Percentiles rank a stretch among this genome's conserved stretches.
These are phyloP conservation scores for Hypotaenidia okinawae DNA, from an alignment of 2,797 vertebrate species.

Conservation along the genomic window DNA sequence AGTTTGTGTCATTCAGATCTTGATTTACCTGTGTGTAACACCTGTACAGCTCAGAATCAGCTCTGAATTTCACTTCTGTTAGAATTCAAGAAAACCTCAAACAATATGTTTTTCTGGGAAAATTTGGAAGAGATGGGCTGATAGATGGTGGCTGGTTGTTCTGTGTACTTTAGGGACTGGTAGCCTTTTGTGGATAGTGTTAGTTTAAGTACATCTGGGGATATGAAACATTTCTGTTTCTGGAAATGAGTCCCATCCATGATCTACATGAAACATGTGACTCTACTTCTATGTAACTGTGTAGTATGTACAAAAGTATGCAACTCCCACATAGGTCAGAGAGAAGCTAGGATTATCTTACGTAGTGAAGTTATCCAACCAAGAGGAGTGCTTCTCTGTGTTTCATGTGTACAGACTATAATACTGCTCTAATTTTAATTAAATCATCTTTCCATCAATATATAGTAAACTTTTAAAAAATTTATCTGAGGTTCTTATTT, in stretches of 20 bases:
- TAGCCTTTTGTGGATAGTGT: not conserved
- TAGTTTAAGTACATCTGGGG: not conserved
- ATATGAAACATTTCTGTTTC: not conserved
- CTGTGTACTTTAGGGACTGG: not conserved
- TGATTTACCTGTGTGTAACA: not conserved
- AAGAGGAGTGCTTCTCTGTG: not conserved
- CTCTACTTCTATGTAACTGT: not conserved
- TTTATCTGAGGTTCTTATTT: not conserved
- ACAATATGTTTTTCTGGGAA: not conserved
- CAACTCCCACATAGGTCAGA: accelerated
- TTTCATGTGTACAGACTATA: not conserved
- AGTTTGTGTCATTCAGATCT: not conserved
- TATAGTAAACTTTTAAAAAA: not conserved
- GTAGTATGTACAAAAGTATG: not conserved
- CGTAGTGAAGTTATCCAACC: not conserved
- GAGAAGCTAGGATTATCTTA: not conserved
- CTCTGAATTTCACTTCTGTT: not conserved
- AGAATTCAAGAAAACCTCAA: not conserved
- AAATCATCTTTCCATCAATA: not conserved
- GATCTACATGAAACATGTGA: not conserved
- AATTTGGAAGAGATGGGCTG: not conserved
- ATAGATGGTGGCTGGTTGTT: not conserved
- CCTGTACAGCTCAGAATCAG: not conserved
- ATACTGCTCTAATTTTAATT: not conserved
- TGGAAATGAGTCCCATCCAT: not conserved